Base-by-base conservation (phyloP, 2,797 vertebrate species). In the Carapus acus region DNA sequence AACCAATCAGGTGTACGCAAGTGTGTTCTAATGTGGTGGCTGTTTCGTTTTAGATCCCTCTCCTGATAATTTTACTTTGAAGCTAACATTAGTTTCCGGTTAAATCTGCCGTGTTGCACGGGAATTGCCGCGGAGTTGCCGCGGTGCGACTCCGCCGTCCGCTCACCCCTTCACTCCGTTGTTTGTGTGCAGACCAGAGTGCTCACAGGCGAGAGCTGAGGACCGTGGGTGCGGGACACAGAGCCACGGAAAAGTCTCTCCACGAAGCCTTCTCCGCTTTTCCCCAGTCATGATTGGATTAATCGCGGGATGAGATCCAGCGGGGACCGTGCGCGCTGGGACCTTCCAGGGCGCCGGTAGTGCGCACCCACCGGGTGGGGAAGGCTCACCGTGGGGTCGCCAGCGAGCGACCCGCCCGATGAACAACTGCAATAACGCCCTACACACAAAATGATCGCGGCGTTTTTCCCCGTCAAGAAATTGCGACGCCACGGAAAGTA, bases 401-500 rank as follows among this genome's bases (percentile, higher is more conserved):
- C 49, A 60, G 49, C 47, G 13, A 44, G 22, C 4, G 43, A 36
- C 24, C 31, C 19, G 22, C 29, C 49, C 12, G 50, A 67, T 71
- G 57, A 47, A n/a, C 6, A 23, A 20, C 43, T 42, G 8, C 36
- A 43, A 21, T 58, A 40, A 52, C 9, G 22, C 14, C 33, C 20
- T 4, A 49, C 13, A 62, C 12, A 11, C 33, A 70, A 59, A 52
- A 86, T 83, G 82, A 67, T 84, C 43, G 24, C 41, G 7, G 51
- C 46, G 6, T 74, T 85, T 46, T 72, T 87, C 24, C 85, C 86
- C 2, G 0, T 81, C 46, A 85, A 82, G 64, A 90, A 85, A 62
- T 73, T 88, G 58, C 72, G 80, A 57, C 82, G 82, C 22, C 77
- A 76, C 8, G 52, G 62, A 16, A 82, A 48, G 54, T 71, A 51